Evolutionary conservation across 2,797 vertebrate species (phyloP).

Genomic region (Chanos chanos): DNA sequence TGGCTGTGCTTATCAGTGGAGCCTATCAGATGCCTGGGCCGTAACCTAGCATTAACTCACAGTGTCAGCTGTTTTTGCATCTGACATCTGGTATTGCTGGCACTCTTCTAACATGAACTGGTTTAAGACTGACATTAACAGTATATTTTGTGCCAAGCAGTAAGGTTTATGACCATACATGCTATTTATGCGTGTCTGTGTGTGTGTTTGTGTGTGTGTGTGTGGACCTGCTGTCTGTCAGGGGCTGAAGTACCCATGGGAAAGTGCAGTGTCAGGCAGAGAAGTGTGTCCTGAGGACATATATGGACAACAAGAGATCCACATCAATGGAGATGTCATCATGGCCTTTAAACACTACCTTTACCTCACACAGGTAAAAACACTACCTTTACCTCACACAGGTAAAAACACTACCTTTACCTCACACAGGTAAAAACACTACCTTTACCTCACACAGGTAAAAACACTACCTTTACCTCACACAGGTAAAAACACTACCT

Average conservation of each 20-base stretch:
- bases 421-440: neutral
- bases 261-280: constrained; percentile 83
- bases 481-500: too few species aligned
- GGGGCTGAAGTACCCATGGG: constrained; percentile 95
- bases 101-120: too few species aligned
- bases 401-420: neutral
- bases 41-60: too few species aligned
- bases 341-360: constrained; percentile 88
- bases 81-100: too few species aligned
- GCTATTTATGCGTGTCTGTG: neutral
- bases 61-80: too few species aligned
- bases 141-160: too few species aligned
- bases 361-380: constrained; percentile 77
- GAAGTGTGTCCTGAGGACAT: constrained; percentile 87
- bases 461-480: too few species aligned
- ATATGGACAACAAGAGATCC: constrained; percentile 87
- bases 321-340: constrained; percentile 85
- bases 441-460: neutral
- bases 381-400: neutral
- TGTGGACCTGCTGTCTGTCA: constrained; percentile 47
- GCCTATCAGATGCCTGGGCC: too few species aligned
- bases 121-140: too few species aligned
- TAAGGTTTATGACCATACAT: too few species aligned
- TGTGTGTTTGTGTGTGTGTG: neutral
- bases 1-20: too few species aligned